Evolutionary conservation across 2,888 invertebrate species (phyloP).

Genomic region (Platycnemis pennipes): DNA sequence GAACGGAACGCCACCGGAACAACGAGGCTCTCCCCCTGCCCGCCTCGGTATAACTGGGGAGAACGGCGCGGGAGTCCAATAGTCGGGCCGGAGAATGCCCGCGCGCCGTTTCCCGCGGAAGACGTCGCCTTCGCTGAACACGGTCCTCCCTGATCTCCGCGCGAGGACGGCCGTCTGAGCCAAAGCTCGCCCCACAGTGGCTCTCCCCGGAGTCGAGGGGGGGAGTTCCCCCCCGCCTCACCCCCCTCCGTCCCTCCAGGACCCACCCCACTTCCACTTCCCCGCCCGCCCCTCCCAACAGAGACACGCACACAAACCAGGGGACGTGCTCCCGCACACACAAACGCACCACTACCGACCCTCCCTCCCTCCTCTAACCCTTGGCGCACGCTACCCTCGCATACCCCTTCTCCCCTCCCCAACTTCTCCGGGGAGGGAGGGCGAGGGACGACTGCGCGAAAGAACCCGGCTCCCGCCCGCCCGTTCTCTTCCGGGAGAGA

Average conservation of each 20-base stretch:
- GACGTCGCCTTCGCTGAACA: not conserved
- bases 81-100: not conserved
- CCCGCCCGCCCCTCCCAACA: not conserved
- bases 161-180: slow-evolving; percentile 5
- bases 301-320: not conserved
- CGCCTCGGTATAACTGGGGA: not conserved
- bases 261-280: not conserved
- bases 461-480: not conserved
- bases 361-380: not conserved
- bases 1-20: not conserved
- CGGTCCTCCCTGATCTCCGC: not conserved
- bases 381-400: not conserved
- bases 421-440: not conserved
- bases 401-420: not conserved
- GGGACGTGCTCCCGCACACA: not conserved
- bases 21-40: not conserved
- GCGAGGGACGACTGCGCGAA: slow-evolving; percentile 21
- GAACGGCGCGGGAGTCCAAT: not conserved
- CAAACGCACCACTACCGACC: not conserved
- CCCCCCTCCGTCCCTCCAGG: not conserved
- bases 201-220: not conserved
- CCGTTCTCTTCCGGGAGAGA: not conserved
- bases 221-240: not conserved
- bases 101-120: not conserved
- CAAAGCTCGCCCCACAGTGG: not conserved